These are phyloP conservation scores for Clamator glandarius DNA, from an alignment of 2,797 vertebrate genomes.

Conservation along the genomic window DNA sequence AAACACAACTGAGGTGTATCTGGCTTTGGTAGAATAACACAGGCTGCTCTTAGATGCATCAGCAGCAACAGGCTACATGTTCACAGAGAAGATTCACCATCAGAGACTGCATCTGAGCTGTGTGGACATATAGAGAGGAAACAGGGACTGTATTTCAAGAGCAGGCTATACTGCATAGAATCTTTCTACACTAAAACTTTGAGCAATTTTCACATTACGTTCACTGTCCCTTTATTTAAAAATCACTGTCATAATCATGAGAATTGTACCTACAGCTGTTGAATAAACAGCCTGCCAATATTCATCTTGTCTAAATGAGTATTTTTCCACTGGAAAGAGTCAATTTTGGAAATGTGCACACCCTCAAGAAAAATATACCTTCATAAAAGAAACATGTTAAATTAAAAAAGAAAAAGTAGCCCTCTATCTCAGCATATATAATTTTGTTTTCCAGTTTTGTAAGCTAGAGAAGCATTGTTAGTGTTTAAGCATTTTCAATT, in stretches of 20 bases:
- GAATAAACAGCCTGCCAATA: background rate
- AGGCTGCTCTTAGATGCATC: background rate
- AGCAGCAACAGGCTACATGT: fast-evolving
- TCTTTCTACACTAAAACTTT: background rate
- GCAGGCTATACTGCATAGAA: background rate
- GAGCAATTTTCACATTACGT: background rate
- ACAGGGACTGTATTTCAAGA: background rate
- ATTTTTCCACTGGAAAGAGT: background rate
- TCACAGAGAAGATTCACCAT: too few relatives aligned
- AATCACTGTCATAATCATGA: background rate
- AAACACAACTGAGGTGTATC: background rate
- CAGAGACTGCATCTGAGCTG: too few relatives aligned
- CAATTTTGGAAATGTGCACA: background rate
- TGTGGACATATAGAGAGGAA: background rate
- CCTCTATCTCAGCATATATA: background rate
- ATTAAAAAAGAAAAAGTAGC: background rate
- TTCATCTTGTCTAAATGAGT: background rate
- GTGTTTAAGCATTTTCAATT: background rate
- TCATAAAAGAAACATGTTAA: background rate
- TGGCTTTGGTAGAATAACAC: background rate
- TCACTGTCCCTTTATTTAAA: background rate
- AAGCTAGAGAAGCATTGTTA: background rate
- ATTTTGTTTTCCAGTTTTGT: background rate
- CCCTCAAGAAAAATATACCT: background rate
- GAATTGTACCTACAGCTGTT: background rate